phyloP scores from a whole-genome alignment of 2,113 vertebrate genomes.

The Apus apus region DNA sequence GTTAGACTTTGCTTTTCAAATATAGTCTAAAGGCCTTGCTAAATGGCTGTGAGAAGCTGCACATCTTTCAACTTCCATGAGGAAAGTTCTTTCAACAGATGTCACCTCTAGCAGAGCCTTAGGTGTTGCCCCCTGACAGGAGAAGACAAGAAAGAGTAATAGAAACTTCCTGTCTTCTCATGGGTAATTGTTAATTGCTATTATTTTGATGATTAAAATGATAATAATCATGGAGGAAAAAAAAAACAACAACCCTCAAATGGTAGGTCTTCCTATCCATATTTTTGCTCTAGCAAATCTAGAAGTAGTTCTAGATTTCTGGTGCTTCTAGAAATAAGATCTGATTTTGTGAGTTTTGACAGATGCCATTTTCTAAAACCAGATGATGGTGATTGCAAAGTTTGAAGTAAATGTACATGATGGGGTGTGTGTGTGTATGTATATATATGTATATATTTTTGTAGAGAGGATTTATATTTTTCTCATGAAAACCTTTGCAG shows the following conservation, averaged over 20 bases:
- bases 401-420: accelerated
- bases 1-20: neutral
- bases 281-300: neutral
- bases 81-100: neutral
- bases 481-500: neutral
- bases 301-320: neutral
- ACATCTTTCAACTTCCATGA: neutral
- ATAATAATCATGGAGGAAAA: neutral
- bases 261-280: neutral
- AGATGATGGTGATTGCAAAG: accelerated
- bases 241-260: neutral
- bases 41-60: neutral
- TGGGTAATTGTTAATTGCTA: neutral
- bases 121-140: neutral
- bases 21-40: neutral
- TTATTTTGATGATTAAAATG: neutral
- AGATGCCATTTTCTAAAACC: neutral
- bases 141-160: neutral
- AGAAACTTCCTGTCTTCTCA: neutral
- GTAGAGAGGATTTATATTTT: neutral
- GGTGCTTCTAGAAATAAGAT: neutral
- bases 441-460: neutral
- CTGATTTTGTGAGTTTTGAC: neutral
- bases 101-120: neutral
- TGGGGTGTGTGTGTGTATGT: neutral